Percentiles rank a stretch among this genome's conserved stretches.
phyloP scores from a whole-genome alignment of 2,113 vertebrate genomes.

The Ellobius talpinus region DNA sequence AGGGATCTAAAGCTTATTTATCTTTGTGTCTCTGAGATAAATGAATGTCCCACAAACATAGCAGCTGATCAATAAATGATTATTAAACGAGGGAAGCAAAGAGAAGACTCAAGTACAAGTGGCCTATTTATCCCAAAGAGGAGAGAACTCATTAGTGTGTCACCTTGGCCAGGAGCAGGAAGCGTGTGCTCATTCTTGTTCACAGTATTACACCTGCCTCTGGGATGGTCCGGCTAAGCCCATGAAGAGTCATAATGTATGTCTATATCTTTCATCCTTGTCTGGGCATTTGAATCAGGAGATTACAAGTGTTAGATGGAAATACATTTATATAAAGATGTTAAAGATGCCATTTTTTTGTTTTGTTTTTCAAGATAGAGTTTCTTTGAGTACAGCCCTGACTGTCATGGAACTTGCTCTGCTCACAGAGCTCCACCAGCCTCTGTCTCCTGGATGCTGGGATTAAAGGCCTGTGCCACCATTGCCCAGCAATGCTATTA shows the following conservation, averaged over 20 bases:
- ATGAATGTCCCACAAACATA: not conserved
- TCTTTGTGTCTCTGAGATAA: constrained; percentile 29
- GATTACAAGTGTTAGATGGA: not conserved
- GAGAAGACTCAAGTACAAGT: not conserved
- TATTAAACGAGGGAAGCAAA: not conserved
- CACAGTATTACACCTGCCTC: not conserved
- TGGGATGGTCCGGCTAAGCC: not conserved
- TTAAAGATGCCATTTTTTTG: no score
- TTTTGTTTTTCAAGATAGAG: no score
- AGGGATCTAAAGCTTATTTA: not conserved
- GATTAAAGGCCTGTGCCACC: no score
- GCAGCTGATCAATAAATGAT: not conserved
- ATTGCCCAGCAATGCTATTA: not conserved
- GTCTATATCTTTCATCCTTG: not conserved
- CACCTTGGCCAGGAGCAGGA: not conserved
- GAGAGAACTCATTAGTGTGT: not conserved
- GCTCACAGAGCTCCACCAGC: no score
- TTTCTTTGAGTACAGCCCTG: no score
- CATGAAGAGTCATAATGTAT: not conserved
- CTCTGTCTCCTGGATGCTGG: no score
- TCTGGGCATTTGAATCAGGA: not conserved
- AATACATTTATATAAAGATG: not conserved
- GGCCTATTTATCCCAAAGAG: not conserved
- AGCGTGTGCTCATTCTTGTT: not conserved
- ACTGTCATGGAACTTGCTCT: no score